These are phyloP conservation scores for Neodiprion lecontei DNA, from an alignment of 1,140 invertebrate species.

Conservation along the genomic window DNA sequence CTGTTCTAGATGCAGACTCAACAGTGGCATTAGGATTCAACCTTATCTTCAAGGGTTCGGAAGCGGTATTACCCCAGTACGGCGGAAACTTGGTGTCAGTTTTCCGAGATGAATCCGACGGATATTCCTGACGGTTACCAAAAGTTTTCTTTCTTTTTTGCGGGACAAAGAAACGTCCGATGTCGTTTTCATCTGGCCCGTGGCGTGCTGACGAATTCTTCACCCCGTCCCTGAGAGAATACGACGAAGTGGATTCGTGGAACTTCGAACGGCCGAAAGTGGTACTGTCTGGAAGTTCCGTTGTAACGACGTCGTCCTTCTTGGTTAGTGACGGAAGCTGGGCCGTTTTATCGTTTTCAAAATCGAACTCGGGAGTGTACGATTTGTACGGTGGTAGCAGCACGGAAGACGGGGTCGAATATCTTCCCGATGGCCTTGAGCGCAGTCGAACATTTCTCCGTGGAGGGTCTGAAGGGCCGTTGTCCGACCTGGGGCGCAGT, in stretches of 20 bases:
- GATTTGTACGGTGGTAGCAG: slow-evolving; percentile 25
- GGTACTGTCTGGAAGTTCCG: slow-evolving; percentile 16
- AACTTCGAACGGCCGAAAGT: slow-evolving; percentile 21
- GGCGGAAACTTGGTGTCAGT: neutral
- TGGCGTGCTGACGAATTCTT: neutral
- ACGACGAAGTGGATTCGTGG: slow-evolving; percentile 26
- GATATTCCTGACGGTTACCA: neutral
- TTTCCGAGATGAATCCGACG: neutral
- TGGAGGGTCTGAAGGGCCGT: neutral
- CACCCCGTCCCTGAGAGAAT: slow-evolving; percentile 18
- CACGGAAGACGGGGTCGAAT: slow-evolving; percentile 21
- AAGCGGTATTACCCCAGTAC: neutral
- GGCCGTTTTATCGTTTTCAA: slow-evolving; percentile 4
- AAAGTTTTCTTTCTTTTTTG: neutral
- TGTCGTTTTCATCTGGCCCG: neutral
- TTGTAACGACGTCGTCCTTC: neutral
- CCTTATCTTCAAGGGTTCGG: slow-evolving; percentile 4
- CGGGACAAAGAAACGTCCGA: neutral
- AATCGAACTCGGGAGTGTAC: slow-evolving; percentile 17
- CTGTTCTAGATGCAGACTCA: neutral
- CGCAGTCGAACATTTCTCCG: slow-evolving; percentile 1
- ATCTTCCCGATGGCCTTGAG: slow-evolving; percentile 16
- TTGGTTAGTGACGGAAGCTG: neutral
- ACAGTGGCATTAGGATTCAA: neutral
- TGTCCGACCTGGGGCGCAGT: slow-evolving; percentile 3